Evolutionary conservation across 2,888 invertebrate genomes (phyloP), one percentile per base, ranked within the genome.

Genomic region (Sinhomidia bicolor): DNA sequence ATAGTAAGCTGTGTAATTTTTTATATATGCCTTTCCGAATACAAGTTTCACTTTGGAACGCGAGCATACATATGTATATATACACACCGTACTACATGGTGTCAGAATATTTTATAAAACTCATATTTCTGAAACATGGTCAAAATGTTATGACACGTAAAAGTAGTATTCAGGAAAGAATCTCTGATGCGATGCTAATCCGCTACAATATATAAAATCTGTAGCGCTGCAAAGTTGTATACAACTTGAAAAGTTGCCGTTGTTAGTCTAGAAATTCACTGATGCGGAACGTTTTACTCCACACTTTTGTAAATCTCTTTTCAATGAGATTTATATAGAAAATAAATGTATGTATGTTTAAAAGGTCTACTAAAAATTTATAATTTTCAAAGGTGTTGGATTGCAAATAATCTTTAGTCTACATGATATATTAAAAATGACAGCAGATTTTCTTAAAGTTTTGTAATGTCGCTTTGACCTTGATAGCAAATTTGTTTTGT

Each of bases 401-500:
- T 57, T 57, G 3, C 57, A 57, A 1, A n/a, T n/a, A n/a, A 7
- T n/a, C 12, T 57, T 57, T 57, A 62, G 14, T 65, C 32, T 62
- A 62, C 23, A n/a, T 32, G 10, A 9, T 23, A n/a, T 36, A 74
- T 47, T 44, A 20, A 74, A 44, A 44, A 23, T 71, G 71, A 74
- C 71, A 74, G 44, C 10, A 6, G 17, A 74, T 74, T 14, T 20
- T 74, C 57, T 44, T 44, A 10, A 44, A 32, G 14, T 44, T 44
- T 74, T 44, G 44, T 44, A 41, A 36, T 41, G 65, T 0, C 23
- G 47, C 23, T 74, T 44, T 74, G 71, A 36, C 71, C 71, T 74
- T 74, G 71, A 74, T 74, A 47, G 23, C 47, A 41, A 74, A 44
- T 74, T 44, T 74, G 44, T 26, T 74, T 41, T 74, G 71, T 26